phyloP scores from a whole-genome alignment of 1,140 invertebrate species.

The Trichomalopsis sarcophagae region DNA sequence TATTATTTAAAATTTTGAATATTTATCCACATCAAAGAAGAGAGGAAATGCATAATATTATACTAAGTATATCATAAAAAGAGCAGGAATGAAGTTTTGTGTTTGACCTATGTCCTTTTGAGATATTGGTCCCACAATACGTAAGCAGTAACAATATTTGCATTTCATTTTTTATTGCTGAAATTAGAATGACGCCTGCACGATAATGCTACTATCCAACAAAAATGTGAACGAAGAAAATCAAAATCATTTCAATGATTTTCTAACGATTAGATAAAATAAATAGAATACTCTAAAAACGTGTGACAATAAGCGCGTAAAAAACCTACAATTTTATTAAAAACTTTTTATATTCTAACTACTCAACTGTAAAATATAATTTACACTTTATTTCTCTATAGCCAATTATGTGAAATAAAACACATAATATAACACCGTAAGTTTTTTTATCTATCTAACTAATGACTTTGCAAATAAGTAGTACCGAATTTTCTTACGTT shows the following conservation, averaged over 20 bases:
- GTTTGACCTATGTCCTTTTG: constrained; percentile 1
- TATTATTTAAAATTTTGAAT: constrained; percentile 6
- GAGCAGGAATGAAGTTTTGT: constrained; percentile 37
- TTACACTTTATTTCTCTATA: constrained; percentile 50
- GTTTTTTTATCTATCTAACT: constrained; percentile 44
- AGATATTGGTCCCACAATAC: constrained; percentile 48
- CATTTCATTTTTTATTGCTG: constrained; percentile 16
- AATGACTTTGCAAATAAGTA: constrained; percentile 52
- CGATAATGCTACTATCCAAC: constrained; percentile 29
- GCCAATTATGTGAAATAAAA: constrained; percentile 52
- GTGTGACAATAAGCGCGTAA: constrained; percentile 50
- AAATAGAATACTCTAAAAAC: constrained; percentile 59
- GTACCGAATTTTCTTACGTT: constrained; percentile 43
- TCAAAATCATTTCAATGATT: constrained; percentile 38
- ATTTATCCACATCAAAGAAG: background rate
- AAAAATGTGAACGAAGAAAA: constrained; percentile 32
- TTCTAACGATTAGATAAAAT: constrained; percentile 54
- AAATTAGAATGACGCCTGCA: constrained; percentile 6
- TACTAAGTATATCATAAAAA: constrained; percentile 11
- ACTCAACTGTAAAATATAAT: constrained; percentile 54
- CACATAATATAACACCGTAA: constrained; percentile 44
- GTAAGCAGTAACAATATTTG: constrained; percentile 19
- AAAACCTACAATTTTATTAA: constrained; percentile 55
- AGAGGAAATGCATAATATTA: constrained; percentile 7
- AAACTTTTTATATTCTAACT: constrained; percentile 52